Conservation (phyloP, 2,888 invertebrate species). For the Drosophila rubida region DNA sequence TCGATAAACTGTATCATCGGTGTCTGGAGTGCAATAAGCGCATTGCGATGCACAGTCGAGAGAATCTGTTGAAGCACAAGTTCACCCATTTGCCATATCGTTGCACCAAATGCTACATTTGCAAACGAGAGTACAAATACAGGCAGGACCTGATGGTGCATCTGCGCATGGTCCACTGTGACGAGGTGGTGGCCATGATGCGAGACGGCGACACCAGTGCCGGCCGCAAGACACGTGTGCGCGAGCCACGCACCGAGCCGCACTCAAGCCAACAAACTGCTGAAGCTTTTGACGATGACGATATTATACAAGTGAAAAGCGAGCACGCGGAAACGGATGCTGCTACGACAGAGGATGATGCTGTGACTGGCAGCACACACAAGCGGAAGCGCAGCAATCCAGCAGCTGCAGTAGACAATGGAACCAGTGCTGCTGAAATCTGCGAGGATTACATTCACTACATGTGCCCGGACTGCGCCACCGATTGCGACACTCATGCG, state of each 20-base stretch:
- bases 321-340: conserved; percentile 60
- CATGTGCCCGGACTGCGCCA: conserved; percentile 79
- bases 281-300: conserved; percentile 36
- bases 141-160: conserved; percentile 82
- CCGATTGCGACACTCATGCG: conserved; percentile 74
- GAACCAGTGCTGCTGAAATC: conserved; percentile 42
- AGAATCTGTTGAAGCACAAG: conserved; percentile 81
- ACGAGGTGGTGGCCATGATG: conserved; percentile 74
- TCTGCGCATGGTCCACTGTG: conserved; percentile 77
- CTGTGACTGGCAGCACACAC: conserved; percentile 29
- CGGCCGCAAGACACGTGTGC: conserved; percentile 67
- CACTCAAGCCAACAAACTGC: not conserved
- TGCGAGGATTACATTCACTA: conserved; percentile 80
- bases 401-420: conserved; percentile 3
- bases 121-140: conserved; percentile 81
- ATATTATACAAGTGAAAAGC: conserved; percentile 66
- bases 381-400: conserved; percentile 20
- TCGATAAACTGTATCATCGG: conserved; percentile 81
- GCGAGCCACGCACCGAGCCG: conserved; percentile 63
- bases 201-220: conserved; percentile 53
- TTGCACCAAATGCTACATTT: conserved; percentile 80
- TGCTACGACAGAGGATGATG: conserved; percentile 60
- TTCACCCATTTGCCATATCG: conserved; percentile 81
- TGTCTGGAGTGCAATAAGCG: conserved; percentile 81
- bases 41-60: conserved; percentile 82